These are phyloP conservation scores for Antheraea assamensis DNA, from an alignment of 2,888 invertebrate species.

Conservation along the genomic window DNA sequence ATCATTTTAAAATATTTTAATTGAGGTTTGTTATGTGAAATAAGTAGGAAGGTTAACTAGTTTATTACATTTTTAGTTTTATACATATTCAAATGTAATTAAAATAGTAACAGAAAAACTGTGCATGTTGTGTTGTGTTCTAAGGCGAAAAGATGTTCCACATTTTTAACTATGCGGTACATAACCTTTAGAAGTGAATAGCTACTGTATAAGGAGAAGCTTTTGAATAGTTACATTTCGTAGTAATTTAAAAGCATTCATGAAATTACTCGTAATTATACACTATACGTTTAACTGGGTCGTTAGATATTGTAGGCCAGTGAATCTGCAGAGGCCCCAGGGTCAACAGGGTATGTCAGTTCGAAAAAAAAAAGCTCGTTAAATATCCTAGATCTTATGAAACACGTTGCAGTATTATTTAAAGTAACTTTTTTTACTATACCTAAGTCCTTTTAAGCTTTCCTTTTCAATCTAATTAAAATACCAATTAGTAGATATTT, in stretches of 20 bases:
- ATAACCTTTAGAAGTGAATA: conserved; percentile 2
- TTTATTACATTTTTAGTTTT: background rate
- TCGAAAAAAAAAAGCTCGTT: no score
- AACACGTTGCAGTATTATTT: no score
- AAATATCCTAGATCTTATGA: no score
- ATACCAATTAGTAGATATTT: no score
- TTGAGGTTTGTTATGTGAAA: conserved; percentile 9
- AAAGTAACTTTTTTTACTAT: no score
- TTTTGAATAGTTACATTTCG: background rate
- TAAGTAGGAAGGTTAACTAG: conserved; percentile 14
- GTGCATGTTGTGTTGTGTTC: background rate
- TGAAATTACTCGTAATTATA: background rate
- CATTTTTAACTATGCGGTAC: background rate
- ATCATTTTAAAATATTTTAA: background rate
- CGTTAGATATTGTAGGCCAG: background rate
- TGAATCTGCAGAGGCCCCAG: no score
- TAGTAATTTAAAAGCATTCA: background rate
- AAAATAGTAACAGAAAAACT: conserved; percentile 1
- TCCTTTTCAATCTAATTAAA: no score
- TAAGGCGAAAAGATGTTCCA: background rate
- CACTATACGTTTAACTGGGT: background rate
- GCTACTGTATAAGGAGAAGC: background rate
- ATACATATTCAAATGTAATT: conserved; percentile 10
- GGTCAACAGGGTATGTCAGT: no score
- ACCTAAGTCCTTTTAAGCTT: no score